Base-by-base conservation (phyloP, 2,113 vertebrate genomes). In the Stigmatopora argus region DNA sequence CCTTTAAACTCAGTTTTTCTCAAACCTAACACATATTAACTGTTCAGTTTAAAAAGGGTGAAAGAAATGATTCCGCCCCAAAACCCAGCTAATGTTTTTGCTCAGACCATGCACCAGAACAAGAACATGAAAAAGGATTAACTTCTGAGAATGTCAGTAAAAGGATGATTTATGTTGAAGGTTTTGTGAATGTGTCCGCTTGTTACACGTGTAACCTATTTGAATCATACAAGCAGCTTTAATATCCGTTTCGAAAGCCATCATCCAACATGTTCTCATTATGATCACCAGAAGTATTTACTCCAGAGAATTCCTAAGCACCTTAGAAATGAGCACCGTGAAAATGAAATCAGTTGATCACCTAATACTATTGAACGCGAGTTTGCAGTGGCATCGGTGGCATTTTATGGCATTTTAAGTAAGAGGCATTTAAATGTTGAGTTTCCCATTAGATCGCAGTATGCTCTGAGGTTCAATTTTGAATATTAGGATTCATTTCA, bases 271-370 rank as follows among this genome's bases (percentile, higher is more conserved):
- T 61, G 49, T 72, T 55, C 71, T 34, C 65, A 64, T 19, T n/a
- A 53, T 21, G 63, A 45, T 84, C 87, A 86, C 85, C 83, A 87
- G 87, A 82, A 78, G 86, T 81, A 83, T 69, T 69, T 64, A 69
- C 80, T 73, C 74, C 67, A 77, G 55, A 81, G 67, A 41, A 47
- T 17, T 48, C 21, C 61, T 55, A 71, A 62, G 64, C 59, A 70
- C 63, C 71, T 66, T 58, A 62, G 71, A 71, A 73, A 53, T 61
- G 34, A 62, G n/a, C 52, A 72, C 67, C 23, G 45, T 10, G 47
- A 60, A 73, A 49, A 80, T 67, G 46, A 83, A 81, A 84, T 79
- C 2, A 77, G 69, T 66, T 72, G 55, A 59, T 82, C 35, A 38
- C 7, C 64, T 69, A 70, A 79, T 35, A 55, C 56, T 68, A 74